Percentiles rank a stretch among this genome's conserved stretches.
Evolutionary conservation across 2,113 vertebrate species (phyloP).

Genomic region (Dunckerocampus dactyliophorus): DNA sequence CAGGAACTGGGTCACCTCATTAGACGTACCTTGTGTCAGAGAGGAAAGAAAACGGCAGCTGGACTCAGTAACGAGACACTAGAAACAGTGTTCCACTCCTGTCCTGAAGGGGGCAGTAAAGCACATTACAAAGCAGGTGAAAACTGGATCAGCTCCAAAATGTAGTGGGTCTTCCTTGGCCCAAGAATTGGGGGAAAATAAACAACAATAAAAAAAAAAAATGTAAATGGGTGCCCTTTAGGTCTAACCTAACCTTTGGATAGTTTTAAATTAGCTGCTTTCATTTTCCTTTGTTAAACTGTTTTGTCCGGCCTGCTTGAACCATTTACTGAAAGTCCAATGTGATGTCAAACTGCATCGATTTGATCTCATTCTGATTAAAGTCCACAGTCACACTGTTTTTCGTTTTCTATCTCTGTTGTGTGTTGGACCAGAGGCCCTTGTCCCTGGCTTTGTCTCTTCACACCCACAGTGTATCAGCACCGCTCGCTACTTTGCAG

Average conservation of each 20-base stretch:
- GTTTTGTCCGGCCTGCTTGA: constrained; percentile 10
- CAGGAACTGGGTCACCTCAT: constrained; percentile 94
- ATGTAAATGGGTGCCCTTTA: too few species aligned
- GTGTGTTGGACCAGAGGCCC: constrained; percentile 29
- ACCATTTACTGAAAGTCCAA: constrained; percentile 48
- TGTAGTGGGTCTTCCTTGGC: too few species aligned
- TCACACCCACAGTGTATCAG: constrained; percentile 67
- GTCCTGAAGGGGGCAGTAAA: too few species aligned
- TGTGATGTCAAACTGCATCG: constrained; percentile 37
- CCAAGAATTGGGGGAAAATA: too few species aligned
- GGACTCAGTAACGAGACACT: too few species aligned
- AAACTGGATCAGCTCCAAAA: too few species aligned
- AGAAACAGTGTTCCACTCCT: too few species aligned
- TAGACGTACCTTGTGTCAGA: constrained; percentile 81
- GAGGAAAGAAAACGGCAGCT: background rate
- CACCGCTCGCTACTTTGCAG: constrained; percentile 52
- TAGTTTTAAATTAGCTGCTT: constrained; percentile 5
- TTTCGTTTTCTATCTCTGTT: constrained; percentile 40
- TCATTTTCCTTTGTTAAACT: constrained; percentile 2
- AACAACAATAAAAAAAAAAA: too few species aligned
- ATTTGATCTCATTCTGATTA: constrained; percentile 45
- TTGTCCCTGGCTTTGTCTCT: constrained; percentile 53
- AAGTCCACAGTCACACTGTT: constrained; percentile 51
- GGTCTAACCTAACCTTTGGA: background rate
- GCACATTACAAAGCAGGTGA: too few species aligned